Base-by-base conservation (phyloP, 1,140 invertebrate species). In the Heliconius himera region DNA sequence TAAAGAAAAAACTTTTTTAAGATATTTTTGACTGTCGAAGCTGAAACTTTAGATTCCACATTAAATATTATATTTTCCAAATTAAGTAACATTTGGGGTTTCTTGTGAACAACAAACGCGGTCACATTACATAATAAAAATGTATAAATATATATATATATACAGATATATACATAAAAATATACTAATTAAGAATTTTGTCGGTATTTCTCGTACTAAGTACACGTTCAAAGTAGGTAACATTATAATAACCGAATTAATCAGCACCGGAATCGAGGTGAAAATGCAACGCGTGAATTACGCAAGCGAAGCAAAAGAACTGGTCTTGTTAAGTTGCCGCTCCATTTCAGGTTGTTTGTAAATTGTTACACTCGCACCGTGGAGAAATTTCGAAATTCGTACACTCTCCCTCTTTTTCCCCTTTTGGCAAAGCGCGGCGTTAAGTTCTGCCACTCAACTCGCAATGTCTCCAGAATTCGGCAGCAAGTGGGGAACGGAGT, bases 191-290 rank as follows among this genome's bases (percentile, higher is more conserved):
- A 66, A 29, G 3, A 66, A 66, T 66, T 66, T 66, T 13, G 60
- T 66, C 4, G 60, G 60, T 66, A 66, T 29, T 66, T 66, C 60
- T 29, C 18, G 8, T n/a, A 72, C 16, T 38, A 70, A 76, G 20
- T 76, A 76, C 41, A 46, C 85, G 78, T 74, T 51, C 54, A 79
- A 70, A 70, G 46, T 66, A 70, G 54, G 60, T 51, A 79, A 33
- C 83, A 83, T 85, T 87, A 90, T 90, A 85, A 91, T 91, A 91
- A 88, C 86, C 83, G 86, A 86, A 84, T 89, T 91, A 91, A 91
- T 88, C 81, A 90, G 81, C 82, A 80, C 82, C 79, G 89, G 87
- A 90, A 91, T 90, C 83, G 88, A 88, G 83, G 84, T 86, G 84
- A 89, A 85, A 83, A 91, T 90, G 89, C 90, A 85, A 87, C 83